Conservation (phyloP, 2,888 invertebrate genomes). For the Matsumyia berberina region DNA sequence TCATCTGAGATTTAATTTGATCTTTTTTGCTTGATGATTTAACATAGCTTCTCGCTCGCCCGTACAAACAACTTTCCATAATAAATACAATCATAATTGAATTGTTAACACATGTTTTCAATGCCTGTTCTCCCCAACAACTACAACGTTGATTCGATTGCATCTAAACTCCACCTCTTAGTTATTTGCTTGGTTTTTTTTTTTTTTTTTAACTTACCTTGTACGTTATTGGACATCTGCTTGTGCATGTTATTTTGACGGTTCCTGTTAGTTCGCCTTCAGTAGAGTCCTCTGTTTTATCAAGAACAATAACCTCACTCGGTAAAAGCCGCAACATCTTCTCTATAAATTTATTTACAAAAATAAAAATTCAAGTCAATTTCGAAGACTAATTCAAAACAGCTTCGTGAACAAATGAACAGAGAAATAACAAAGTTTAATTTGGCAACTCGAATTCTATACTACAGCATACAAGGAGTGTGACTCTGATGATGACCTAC, state of each 20-base stretch:
- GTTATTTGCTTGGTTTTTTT: background rate
- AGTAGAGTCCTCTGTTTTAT: conserved; percentile 82
- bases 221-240: conserved; percentile 87
- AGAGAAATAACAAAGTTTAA: conserved; percentile 6
- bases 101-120: background rate
- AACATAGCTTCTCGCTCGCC: no score
- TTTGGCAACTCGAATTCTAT: conserved; percentile 28
- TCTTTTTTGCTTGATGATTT: no score
- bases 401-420: conserved; percentile 12
- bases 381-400: conserved; percentile 7
- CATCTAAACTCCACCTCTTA: background rate
- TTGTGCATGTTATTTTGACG: conserved; percentile 89
- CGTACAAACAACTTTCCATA: no score
- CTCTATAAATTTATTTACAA: conserved; percentile 80
- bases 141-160: background rate
- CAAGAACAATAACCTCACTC: conserved; percentile 89
- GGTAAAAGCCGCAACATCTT: conserved; percentile 88
- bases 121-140: background rate
- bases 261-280: conserved; percentile 89
- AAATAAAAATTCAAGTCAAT: background rate
- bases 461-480: conserved; percentile 14
- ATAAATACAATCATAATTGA: background rate
- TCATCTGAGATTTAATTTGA: no score
- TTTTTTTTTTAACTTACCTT: conserved; percentile 85
- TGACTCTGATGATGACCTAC: conserved; percentile 56